These are phyloP conservation scores for Brachionus koreanus DNA, from an alignment of 1,140 invertebrate genomes.

Conservation along the genomic window DNA sequence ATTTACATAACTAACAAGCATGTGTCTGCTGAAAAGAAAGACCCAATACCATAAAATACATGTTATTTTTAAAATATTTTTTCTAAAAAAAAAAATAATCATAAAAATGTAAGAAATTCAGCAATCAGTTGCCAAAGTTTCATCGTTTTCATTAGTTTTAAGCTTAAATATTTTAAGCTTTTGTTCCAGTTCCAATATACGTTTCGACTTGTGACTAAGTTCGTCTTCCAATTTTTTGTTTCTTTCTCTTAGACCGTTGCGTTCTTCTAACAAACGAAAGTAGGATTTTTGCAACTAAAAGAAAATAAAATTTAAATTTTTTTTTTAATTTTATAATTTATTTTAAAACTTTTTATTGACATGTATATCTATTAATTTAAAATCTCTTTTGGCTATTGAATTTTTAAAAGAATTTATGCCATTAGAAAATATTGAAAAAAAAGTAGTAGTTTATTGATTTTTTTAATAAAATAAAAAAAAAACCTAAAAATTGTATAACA, in stretches of 20 bases:
- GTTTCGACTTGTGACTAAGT: background rate
- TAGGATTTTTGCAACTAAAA: slow-evolving; percentile 38
- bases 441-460: too few species aligned
- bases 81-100: background rate
- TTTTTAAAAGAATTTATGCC: too few species aligned
- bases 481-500: too few species aligned
- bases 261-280: slow-evolving; percentile 36
- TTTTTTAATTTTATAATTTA: too few species aligned
- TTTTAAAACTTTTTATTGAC: too few species aligned
- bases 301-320: background rate
- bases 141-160: background rate
- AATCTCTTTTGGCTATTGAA: too few species aligned
- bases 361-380: too few species aligned
- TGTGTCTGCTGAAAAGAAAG: background rate
- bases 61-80: background rate
- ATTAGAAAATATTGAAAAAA: too few species aligned
- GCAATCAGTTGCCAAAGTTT: slow-evolving; percentile 24
- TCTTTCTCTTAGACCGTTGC: slow-evolving; percentile 8
- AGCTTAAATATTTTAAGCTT: slow-evolving; percentile 19
- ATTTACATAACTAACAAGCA: background rate
- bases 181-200: background rate
- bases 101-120: background rate
- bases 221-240: slow-evolving; percentile 42
- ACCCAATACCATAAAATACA: background rate
- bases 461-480: too few species aligned